phyloP scores from a whole-genome alignment of 2,113 vertebrate genomes.

The Albula glossodonta region DNA sequence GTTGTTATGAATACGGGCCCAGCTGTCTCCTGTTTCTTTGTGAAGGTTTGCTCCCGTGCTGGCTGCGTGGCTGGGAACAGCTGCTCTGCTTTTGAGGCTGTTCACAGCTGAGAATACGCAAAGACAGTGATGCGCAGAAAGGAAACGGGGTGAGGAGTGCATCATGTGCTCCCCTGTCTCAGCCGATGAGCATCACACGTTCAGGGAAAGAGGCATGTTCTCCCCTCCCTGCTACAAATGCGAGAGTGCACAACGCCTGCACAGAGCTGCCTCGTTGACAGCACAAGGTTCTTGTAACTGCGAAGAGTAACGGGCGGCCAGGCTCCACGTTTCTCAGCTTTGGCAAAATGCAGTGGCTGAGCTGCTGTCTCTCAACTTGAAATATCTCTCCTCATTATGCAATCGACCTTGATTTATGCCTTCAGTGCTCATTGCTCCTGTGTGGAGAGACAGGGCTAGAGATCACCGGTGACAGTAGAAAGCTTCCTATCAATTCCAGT shows the following conservation, averaged over 20 bases:
- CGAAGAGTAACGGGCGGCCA: neutral
- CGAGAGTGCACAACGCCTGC: neutral
- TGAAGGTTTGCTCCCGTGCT: too few species aligned
- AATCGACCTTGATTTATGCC: constrained; percentile 21
- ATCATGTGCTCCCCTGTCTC: neutral
- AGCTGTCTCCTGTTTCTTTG: neutral
- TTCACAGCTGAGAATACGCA: neutral
- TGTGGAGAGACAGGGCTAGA: neutral
- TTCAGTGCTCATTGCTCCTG: constrained; percentile 21
- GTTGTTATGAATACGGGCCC: neutral
- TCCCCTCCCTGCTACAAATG: neutral
- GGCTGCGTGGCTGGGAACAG: neutral
- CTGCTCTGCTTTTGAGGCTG: neutral
- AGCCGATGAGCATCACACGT: neutral
- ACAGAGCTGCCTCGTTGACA: neutral
- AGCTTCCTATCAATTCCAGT: neutral
- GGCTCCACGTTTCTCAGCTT: neutral
- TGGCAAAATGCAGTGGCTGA: neutral
- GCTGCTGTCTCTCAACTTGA: constrained; percentile 6
- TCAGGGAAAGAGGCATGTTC: neutral
- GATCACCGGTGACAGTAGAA: neutral
- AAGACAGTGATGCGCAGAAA: neutral
- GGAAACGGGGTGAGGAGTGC: neutral
- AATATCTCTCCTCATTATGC: constrained; percentile 24
- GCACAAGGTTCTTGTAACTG: neutral